Conservation (phyloP, 2,797 vertebrate species). For the Poeciliopsis infans region DNA sequence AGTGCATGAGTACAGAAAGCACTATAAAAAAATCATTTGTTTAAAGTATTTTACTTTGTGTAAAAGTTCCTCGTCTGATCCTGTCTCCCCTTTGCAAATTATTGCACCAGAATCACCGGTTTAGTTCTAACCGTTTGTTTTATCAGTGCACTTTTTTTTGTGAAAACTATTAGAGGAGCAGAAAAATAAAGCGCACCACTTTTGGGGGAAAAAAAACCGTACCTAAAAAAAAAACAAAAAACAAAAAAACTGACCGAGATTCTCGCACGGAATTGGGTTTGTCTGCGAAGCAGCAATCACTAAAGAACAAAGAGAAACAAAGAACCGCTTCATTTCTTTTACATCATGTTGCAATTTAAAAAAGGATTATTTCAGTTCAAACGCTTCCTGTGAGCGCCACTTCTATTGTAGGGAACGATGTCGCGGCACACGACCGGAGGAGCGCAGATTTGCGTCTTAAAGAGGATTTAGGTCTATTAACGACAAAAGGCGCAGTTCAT, state of each 20-base stretch:
- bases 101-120: not conserved
- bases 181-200: not conserved
- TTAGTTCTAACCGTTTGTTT: not conserved
- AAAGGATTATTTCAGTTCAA: slow-evolving; percentile 46
- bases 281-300: not conserved
- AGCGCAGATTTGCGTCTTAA: slow-evolving; percentile 69
- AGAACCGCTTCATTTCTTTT: not conserved
- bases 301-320: not conserved
- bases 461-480: slow-evolving; percentile 78
- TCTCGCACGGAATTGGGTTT: not conserved
- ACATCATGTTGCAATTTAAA: not conserved
- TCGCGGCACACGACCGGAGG: slow-evolving; percentile 57
- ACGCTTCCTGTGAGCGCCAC: slow-evolving; percentile 43
- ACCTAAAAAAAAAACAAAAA: too few species aligned
- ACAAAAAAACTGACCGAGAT: not conserved
- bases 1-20: not conserved
- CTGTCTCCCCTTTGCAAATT: not conserved
- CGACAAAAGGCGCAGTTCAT: slow-evolving; percentile 70
- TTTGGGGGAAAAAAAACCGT: not conserved
- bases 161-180: not conserved
- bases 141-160: not conserved
- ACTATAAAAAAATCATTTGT: not conserved
- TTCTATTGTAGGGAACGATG: slow-evolving; percentile 39
- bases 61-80: not conserved
- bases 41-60: not conserved